These are phyloP conservation scores for Apocrypta bakeri DNA, from an alignment of 1,140 invertebrate species.

Conservation along the genomic window DNA sequence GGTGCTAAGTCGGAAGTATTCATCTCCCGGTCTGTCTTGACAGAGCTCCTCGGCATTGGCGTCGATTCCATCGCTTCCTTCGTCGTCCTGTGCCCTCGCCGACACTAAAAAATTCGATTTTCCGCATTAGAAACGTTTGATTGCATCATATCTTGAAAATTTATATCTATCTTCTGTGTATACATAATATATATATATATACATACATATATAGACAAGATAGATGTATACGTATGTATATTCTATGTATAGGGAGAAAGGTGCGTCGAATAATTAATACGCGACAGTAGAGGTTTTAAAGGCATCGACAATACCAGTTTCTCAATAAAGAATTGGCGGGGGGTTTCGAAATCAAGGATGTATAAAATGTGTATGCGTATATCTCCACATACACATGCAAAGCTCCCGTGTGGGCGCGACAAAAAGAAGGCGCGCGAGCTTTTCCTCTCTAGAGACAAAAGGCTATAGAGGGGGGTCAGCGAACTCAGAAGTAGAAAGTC, in stretches of 20 bases:
- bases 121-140: neutral
- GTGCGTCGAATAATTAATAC: neutral
- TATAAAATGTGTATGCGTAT: no score
- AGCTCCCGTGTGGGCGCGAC: neutral
- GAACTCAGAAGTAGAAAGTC: constrained; percentile 55
- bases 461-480: constrained; percentile 53
- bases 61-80: constrained; percentile 78
- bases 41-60: constrained; percentile 88
- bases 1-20: constrained; percentile 90
- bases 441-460: neutral
- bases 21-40: constrained; percentile 88
- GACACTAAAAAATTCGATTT: constrained; percentile 52
- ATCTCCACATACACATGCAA: neutral
- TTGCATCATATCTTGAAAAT: neutral
- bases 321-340: neutral
- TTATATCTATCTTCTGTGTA: no score
- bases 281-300: neutral
- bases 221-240: no score
- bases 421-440: constrained; percentile 17
- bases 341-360: no score
- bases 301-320: neutral
- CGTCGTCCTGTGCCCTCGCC: constrained; percentile 78
- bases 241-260: neutral
- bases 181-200: no score
- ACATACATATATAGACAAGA: no score